A percentile compares a stretch with the other conserved stretches of the same genome.
These are phyloP conservation scores for Ellobius talpinus DNA, from an alignment of 2,113 vertebrate genomes.

Conservation along the genomic window DNA sequence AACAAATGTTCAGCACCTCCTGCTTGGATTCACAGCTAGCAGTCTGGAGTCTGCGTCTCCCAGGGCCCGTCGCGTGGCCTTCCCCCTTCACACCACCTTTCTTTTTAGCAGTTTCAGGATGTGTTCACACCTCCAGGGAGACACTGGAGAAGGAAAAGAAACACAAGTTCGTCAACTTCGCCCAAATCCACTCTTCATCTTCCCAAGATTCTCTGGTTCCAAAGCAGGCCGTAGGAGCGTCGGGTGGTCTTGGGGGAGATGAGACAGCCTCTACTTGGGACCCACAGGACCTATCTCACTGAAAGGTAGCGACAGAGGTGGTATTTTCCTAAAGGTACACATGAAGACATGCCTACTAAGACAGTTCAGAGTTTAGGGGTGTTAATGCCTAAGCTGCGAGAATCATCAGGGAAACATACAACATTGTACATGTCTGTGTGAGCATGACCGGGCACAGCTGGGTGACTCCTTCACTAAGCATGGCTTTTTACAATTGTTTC, in stretches of 20 bases:
- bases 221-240: neutral
- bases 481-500: neutral
- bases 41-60: conserved; percentile 32
- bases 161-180: conserved; percentile 21
- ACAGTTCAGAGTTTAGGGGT: neutral
- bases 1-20: conserved; percentile 68
- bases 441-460: neutral
- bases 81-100: neutral
- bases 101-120: conserved; percentile 58
- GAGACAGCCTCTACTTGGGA: neutral
- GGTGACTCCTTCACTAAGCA: neutral
- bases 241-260: neutral
- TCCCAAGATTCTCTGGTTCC: neutral
- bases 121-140: conserved; percentile 62
- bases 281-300: neutral
- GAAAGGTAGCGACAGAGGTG: neutral
- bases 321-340: neutral
- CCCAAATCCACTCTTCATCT: neutral
- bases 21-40: neutral
- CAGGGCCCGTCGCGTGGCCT: neutral
- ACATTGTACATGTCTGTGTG: neutral
- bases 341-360: neutral
- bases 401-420: neutral
- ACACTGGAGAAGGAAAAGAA: conserved; percentile 45
- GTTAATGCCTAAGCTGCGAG: neutral